Conservation (phyloP, 2,888 invertebrate genomes). For the Chamaedrilus cognettii region DNA sequence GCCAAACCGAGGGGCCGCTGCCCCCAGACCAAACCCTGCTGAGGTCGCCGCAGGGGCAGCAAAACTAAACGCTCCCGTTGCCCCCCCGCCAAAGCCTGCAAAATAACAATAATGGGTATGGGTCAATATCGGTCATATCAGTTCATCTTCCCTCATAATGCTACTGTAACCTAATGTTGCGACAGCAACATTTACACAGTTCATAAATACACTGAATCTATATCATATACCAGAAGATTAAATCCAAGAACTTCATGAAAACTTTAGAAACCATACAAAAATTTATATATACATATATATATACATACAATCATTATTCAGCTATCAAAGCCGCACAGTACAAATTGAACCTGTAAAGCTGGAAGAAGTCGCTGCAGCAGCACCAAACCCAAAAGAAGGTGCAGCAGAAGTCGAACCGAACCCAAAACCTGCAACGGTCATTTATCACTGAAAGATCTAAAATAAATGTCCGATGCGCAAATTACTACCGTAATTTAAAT, state of each 20-base stretch:
- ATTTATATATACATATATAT: no score
- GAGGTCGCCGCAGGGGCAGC: constrained; percentile 9
- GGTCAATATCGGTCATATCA: no score
- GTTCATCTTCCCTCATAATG: no score
- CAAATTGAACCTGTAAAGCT: neutral
- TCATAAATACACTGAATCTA: neutral
- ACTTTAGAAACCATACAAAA: no score
- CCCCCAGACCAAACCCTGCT: constrained; percentile 6
- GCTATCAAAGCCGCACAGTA: neutral
- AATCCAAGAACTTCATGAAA: no score
- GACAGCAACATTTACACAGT: neutral
- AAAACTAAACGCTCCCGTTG: constrained; percentile 9
- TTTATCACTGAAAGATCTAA: no score
- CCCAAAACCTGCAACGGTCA: no score
- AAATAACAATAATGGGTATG: no score
- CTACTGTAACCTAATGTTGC: neutral
- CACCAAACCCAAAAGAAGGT: constrained; percentile 14
- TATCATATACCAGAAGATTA: no score
- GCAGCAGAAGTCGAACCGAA: constrained; percentile 10
- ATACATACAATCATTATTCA: constrained; percentile 4
- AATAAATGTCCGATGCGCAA: no score
- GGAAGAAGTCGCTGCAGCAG: neutral
- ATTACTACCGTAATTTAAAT: no score
- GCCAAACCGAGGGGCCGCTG: constrained; percentile 10
- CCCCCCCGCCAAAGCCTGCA: constrained; percentile 28